Percentiles rank a stretch among this genome's conserved stretches.
These are phyloP conservation scores for Tragelaphus buxtoni DNA, from an alignment of 2,113 vertebrate genomes.

Conservation along the genomic window DNA sequence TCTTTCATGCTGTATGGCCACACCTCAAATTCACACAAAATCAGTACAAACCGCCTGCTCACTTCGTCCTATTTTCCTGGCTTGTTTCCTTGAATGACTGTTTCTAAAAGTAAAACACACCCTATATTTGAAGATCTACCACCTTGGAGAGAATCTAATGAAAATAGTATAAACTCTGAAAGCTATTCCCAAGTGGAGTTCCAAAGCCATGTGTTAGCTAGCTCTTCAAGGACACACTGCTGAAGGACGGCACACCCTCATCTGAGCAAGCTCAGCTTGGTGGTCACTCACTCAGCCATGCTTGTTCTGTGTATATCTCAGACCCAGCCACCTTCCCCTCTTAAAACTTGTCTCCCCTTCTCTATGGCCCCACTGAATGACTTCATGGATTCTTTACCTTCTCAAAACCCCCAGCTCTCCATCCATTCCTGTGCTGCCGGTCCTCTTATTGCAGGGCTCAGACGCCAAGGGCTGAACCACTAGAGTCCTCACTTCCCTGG, in stretches of 20 bases:
- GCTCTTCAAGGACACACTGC: background rate
- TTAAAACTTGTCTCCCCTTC: background rate
- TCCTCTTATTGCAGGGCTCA: background rate
- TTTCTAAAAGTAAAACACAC: background rate
- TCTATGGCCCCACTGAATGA: background rate
- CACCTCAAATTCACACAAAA: background rate
- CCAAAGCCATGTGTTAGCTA: background rate
- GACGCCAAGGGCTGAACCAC: background rate
- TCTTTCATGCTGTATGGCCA: background rate
- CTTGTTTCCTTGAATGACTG: background rate
- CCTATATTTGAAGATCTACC: background rate
- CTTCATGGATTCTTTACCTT: background rate
- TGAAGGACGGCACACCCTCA: background rate
- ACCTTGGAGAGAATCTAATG: background rate
- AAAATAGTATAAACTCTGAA: background rate
- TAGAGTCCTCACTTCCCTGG: background rate
- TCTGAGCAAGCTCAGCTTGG: background rate
- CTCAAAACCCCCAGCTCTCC: background rate
- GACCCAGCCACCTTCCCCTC: too few relatives aligned
- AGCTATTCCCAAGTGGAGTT: background rate
- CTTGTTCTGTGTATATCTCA: background rate
- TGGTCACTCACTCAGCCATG: background rate
- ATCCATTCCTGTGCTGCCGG: background rate
- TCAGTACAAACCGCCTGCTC: background rate
- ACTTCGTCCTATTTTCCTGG: background rate